Conservation (phyloP, 30 jellyfish, hydroid and myxozoan species). For the Clytia hemisphaerica region DNA sequence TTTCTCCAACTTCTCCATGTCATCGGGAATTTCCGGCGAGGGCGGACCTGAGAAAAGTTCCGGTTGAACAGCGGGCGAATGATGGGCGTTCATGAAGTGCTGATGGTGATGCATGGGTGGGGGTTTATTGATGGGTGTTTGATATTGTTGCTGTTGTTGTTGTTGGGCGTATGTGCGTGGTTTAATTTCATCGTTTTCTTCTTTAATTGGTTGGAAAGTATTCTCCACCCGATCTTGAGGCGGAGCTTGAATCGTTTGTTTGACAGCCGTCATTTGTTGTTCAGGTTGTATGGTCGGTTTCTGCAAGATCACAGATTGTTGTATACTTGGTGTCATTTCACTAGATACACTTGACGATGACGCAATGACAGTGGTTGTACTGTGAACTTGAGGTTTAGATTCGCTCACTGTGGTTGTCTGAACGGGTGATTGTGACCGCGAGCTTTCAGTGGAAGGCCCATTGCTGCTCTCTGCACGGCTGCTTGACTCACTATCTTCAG, state of each 20-base stretch:
- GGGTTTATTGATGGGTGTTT: too few relatives aligned
- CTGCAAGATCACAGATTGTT: too few relatives aligned
- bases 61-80: background rate
- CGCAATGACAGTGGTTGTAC: too few relatives aligned
- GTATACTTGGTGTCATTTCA: too few relatives aligned
- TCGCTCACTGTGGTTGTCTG: background rate
- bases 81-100: too few relatives aligned
- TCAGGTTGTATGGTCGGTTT: too few relatives aligned
- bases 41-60: slow-evolving; percentile 33
- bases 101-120: too few relatives aligned
- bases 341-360: too few relatives aligned
- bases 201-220: slow-evolving; percentile 25
- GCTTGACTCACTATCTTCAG: slow-evolving; percentile 60
- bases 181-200: slow-evolving; percentile 14
- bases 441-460: slow-evolving; percentile 27
- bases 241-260: too few relatives aligned
- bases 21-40: slow-evolving; percentile 62
- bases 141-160: too few relatives aligned
- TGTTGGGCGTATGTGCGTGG: too few relatives aligned
- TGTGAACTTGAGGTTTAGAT: background rate
- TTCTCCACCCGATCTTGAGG: background rate
- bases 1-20: slow-evolving; percentile 46
- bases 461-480: slow-evolving; percentile 38
- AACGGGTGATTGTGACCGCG: slow-evolving; percentile 27
- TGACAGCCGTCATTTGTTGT: too few relatives aligned